Evolutionary conservation across 2,888 invertebrate genomes (phyloP).

Genomic region (Cheilosia vulpina): DNA sequence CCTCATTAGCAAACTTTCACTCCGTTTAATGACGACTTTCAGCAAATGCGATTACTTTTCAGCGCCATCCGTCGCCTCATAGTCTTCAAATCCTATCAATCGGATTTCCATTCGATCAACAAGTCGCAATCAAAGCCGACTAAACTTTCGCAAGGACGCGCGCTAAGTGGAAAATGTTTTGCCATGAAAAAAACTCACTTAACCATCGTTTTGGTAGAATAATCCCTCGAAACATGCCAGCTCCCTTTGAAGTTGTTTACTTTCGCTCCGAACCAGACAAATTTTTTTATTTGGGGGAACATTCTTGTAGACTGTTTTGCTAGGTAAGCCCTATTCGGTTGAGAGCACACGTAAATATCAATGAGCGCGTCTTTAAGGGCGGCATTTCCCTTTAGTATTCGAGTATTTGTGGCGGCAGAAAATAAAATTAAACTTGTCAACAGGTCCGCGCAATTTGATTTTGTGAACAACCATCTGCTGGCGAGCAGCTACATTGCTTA

Average conservation of each 20-base stretch:
- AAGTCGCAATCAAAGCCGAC: slow-evolving; percentile 26
- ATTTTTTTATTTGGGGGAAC: not conserved
- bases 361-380: too few relatives aligned
- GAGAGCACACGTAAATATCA: not conserved
- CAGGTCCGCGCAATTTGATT: too few relatives aligned
- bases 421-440: too few relatives aligned
- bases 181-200: slow-evolving; percentile 2
- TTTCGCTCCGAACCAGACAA: slow-evolving; percentile 1
- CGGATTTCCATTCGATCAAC: slow-evolving; percentile 35
- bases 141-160: slow-evolving; percentile 33
- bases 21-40: not conserved
- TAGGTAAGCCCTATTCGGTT: not conserved
- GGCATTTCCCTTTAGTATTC: too few relatives aligned
- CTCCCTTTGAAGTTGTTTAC: not conserved
- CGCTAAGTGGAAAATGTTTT: slow-evolving; percentile 43
- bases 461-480: too few relatives aligned
- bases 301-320: not conserved
- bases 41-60: slow-evolving; percentile 14
- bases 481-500: too few relatives aligned
- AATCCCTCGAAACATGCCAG: slow-evolving; percentile 32
- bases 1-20: not conserved
- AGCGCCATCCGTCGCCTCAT: not conserved
- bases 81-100: slow-evolving; percentile 23
- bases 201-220: slow-evolving; percentile 28
- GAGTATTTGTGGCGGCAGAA: too few relatives aligned